These are phyloP conservation scores for Dipodomys merriami DNA, from an alignment of 2,113 vertebrate species.

Conservation along the genomic window DNA sequence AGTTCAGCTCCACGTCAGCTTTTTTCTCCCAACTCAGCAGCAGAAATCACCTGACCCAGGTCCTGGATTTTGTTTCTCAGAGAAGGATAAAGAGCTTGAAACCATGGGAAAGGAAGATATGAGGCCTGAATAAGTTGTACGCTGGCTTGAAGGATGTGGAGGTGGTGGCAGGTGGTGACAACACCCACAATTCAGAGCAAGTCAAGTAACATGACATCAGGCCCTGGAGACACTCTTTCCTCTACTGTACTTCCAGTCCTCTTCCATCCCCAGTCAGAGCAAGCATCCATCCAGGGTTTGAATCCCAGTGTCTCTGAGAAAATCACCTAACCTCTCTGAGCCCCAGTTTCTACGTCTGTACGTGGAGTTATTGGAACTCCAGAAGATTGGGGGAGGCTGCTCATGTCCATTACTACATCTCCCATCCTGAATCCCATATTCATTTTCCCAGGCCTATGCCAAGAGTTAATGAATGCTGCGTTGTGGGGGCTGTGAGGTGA, in stretches of 20 bases:
- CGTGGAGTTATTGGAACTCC: background rate
- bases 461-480: background rate
- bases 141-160: background rate
- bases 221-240: background rate
- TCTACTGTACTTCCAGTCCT: background rate
- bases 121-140: background rate
- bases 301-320: slow-evolving; percentile 6
- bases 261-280: background rate
- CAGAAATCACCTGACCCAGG: background rate
- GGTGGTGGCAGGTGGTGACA: background rate
- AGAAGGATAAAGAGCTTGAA: background rate
- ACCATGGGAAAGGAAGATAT: background rate
- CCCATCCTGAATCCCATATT: background rate
- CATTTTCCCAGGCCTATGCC: background rate
- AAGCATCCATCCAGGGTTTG: background rate
- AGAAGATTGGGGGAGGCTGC: background rate
- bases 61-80: background rate
- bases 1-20: background rate
- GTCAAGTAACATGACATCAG: background rate
- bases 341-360: background rate
- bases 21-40: background rate
- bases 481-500: background rate
- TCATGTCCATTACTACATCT: background rate
- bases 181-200: background rate
- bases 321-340: slow-evolving; percentile 21